Evolutionary conservation across 1,140 invertebrate genomes (phyloP), one percentile per base, ranked within the genome.

Genomic region (Drosophila watanabei): DNA sequence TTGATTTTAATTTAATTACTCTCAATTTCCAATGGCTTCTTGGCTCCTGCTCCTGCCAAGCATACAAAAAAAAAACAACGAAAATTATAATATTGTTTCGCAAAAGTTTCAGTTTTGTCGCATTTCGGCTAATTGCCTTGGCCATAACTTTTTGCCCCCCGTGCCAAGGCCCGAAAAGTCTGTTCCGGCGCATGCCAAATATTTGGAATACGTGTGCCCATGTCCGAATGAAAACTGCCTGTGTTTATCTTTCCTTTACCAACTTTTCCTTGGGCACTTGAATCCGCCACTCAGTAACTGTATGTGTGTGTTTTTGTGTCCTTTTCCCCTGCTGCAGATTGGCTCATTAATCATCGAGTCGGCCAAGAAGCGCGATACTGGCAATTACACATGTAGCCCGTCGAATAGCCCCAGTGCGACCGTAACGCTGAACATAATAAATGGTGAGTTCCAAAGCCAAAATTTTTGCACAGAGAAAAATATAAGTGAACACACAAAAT

Each of bases 311-410:
- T 59, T 48, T 52, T 61, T 68, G 14, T 54, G 13, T 51, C 30
- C 43, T 35, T 51, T 33, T 64, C 61, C 61, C 41, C 56, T 66
- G 45, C 65, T 72, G 62, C 89, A 93, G 92, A 93, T 93, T 77
- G 92, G 92, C 77, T 92, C 92, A 92, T 93, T 93, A 93, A 93
- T 92, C 92, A 93, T 93, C 79, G 92, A 93, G 85, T 90, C 89
- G 75, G 91, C 91, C 78, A 93, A 92, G 88, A 93, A 93, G 82
- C 91, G 91, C 75, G 91, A 93, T 79, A 92, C 84, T 78, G 92
- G 92, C 79, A 93, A 93, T 92, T 93, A 93, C 91, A 93, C 92
- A 89, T 93, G 92, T 90, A 92, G 82, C 82, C 92, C 92, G 75
- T 93, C 92, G 75, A 93, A 93, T 75, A 93, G 92, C 70, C 92